Base-by-base conservation (phyloP, 1,140 invertebrate genomes). In the Apolygus lucorum region DNA sequence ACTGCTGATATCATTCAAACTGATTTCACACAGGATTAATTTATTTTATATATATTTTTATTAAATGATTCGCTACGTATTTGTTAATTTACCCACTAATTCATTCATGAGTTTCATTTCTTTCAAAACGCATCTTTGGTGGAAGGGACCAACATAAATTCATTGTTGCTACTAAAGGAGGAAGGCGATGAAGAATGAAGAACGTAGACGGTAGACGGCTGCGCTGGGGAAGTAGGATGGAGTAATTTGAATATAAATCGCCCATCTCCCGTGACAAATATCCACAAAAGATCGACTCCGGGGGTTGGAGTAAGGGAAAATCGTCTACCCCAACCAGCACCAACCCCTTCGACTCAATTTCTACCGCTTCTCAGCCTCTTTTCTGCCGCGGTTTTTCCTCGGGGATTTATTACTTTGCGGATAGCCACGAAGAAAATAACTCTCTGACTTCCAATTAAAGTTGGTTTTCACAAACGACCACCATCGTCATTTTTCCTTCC, bases 211-310 rank as follows among this genome's bases (percentile, higher is more conserved):
- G 34, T 42, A 42, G 34, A 42, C 17, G 34, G 34, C 22, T 59
- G 13, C 22, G 13, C 22, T 24, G 4, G 54, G 8, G 13, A 59
- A 59, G 54, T 8, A 24, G 22, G 54, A 59, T 59, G 54, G 54
- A 59, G 54, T 59, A 59, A 59, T 59, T 59, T 59, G 54, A 59
- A 59, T 59, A 59, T 59, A 59, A 59, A 59, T 59, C 54, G 54
- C 54, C 54, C 54, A 59, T 59, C 54, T 59, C 54, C 54, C 54
- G 11, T 59, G 54, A 59, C 54, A 59, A 59, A 59, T 59, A 59
- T 59, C 54, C 54, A 59, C 54, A 59, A 59, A 59, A 59, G 54
- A 59, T 59, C 54, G 54, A 59, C 54, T 42, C 4, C 17, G 34
- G 34, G 34, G 34, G 34, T 42, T 42, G 34, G 34, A n/a, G 34